These are phyloP conservation scores for Trachelus tabidus DNA, from an alignment of 2,888 invertebrate genomes.

Conservation along the genomic window DNA sequence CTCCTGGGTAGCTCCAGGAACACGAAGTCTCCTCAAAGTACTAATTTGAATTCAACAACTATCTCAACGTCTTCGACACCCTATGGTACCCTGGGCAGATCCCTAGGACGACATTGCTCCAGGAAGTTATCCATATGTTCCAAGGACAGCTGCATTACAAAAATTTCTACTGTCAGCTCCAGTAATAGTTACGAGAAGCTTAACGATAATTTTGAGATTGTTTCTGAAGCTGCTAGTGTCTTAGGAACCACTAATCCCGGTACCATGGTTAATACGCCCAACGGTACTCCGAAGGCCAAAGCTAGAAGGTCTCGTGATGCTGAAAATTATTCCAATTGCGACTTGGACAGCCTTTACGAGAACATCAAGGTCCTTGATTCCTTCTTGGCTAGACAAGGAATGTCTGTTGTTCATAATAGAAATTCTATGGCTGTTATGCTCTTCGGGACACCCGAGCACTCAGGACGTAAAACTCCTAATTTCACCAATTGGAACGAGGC, in stretches of 20 bases:
- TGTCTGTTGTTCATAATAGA: conserved; percentile 19
- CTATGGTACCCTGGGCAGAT: conserved; percentile 31
- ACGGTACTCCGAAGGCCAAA: conserved; percentile 13
- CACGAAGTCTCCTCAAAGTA: conserved; percentile 7
- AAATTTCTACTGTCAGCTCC: conserved; percentile 38
- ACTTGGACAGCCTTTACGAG: conserved; percentile 51
- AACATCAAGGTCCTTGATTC: conserved; percentile 52
- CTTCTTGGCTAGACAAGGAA: conserved; percentile 39
- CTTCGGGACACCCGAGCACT: conserved; percentile 44
- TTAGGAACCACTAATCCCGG: conserved; percentile 20
- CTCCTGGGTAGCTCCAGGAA: conserved; percentile 27
- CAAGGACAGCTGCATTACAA: conserved; percentile 44
- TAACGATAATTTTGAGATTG: conserved; percentile 47
- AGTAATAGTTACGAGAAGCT: conserved; percentile 48
- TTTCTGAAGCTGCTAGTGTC: conserved; percentile 45
- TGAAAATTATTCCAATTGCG: conserved; percentile 39
- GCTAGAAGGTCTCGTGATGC: conserved; percentile 2
- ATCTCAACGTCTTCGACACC: conserved; percentile 39
- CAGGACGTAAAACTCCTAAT: not conserved
- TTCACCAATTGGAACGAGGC: conserved; percentile 16
- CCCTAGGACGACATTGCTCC: conserved; percentile 15
- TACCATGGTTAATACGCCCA: conserved; percentile 14
- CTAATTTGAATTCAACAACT: conserved; percentile 26
- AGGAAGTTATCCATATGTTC: conserved; percentile 45
- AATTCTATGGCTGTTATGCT: conserved; percentile 37